Evolutionary conservation across 2,797 vertebrate species (phyloP), one percentile per base, ranked within the genome.

Genomic region (Phylloscopus collybita): DNA sequence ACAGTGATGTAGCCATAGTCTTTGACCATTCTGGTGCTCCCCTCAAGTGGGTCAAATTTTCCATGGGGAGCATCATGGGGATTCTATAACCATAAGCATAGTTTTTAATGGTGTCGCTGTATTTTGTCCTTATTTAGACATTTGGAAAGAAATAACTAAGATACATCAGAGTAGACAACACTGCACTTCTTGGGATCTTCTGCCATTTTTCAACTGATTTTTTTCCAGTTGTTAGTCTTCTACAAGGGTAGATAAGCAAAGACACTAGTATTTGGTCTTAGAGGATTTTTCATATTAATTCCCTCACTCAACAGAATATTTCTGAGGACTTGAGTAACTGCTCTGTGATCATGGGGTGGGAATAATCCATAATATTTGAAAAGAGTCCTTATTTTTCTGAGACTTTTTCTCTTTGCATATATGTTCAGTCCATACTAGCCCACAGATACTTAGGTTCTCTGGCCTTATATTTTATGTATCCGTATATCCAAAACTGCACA

Each of bases 61-160:
- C 32, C 0, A 1, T 59, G n/a, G 26, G 11, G 11, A 62, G 5
- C 6, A 11, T 56, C 25, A 49, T 21, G 50, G 44, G 13, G 13
- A 27, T 75, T 86, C 51, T 88, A 7, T 32, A 80, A 65, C 34
- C 20, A 62, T 51, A 80, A n/a, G 3, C 17, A 57, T 13, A 34
- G 16, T 47, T 81, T 88, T 88, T 73, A 36, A 51, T 19, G 6
- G 4, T 73, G 26, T 34, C 7, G 11, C 21, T n/a, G 6, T 70
- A 17, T 72, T 90, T 92, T 75, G 32, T 64, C 6, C 6, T 70
- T 51, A 53, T 66, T 59, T 84, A n/a, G 32, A 51, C 56, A 73
- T 66, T 45, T 61, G 10, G 42, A 54, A 79, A 82, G 14, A 29
- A 23, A 29, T 50, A 27, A 72, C 10, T 67, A 22, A 69, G 32